Percentiles rank a stretch among this genome's conserved stretches.
Conservation (phyloP, 2,113 vertebrate species). For the Saimiri boliviensis region DNA sequence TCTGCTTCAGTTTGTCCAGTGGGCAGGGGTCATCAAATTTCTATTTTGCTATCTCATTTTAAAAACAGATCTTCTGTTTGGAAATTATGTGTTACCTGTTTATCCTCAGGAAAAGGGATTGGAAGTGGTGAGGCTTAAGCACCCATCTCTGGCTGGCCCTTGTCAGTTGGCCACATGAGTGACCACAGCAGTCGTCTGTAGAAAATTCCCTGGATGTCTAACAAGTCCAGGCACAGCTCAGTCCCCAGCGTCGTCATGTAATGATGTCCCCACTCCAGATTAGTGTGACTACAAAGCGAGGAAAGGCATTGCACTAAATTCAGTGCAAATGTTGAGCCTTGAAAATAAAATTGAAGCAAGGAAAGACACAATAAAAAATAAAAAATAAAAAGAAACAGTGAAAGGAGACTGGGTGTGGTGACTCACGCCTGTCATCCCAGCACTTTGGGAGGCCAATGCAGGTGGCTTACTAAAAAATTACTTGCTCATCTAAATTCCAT, state of each 20-base stretch:
- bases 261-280: background rate
- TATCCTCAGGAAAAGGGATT: background rate
- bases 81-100: background rate
- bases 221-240: too few species aligned
- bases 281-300: background rate
- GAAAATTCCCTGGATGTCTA: background rate
- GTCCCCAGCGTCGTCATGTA: background rate
- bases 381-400: background rate
- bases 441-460: too few species aligned
- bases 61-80: background rate
- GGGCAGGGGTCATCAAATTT: background rate
- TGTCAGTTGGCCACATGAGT: background rate
- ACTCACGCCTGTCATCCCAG: too few species aligned
- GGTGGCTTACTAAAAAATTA: background rate
- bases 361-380: background rate
- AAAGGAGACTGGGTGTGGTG: too few species aligned
- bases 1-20: background rate
- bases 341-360: background rate
- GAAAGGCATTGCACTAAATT: background rate
- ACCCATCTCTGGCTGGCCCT: too few species aligned
- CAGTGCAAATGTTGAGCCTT: background rate
- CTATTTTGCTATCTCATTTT: background rate
- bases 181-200: fast-evolving
- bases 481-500: background rate
- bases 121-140: background rate